Conservation (phyloP, 2,888 invertebrate species). For the Yponomeuta cagnagella region DNA sequence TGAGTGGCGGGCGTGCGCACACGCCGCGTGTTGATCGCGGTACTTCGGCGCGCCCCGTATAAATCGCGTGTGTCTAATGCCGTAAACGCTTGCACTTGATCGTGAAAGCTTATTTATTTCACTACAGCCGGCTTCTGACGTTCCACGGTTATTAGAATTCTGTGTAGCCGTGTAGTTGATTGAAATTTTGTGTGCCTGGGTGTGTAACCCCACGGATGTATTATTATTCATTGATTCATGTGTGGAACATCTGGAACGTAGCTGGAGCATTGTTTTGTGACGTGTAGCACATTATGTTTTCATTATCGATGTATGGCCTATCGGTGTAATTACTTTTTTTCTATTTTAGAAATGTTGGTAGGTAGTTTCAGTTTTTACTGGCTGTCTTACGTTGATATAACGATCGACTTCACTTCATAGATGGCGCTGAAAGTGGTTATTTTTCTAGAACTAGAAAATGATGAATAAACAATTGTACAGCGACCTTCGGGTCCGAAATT, state of each 20-base stretch:
- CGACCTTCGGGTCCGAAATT: neutral
- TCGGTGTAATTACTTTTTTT: no score
- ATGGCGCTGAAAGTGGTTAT: conserved; percentile 1
- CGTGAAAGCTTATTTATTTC: conserved; percentile 66
- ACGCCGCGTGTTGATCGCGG: conserved; percentile 6
- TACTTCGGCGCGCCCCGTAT: conserved; percentile 28
- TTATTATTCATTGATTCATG: neutral
- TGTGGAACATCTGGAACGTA: conserved; percentile 11
- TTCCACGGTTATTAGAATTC: conserved; percentile 62
- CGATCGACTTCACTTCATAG: neutral
- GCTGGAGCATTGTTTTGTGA: neutral
- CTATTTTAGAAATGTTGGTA: neutral
- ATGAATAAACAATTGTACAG: neutral
- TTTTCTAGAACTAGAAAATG: neutral
- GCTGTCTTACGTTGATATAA: no score
- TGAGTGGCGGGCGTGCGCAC: conserved; percentile 27
- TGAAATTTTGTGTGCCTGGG: neutral
- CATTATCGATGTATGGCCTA: neutral
- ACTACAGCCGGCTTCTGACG: conserved; percentile 55
- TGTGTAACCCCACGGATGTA: neutral
- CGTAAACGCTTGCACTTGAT: conserved; percentile 61
- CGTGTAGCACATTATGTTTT: neutral
- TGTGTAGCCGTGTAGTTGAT: conserved; percentile 21
- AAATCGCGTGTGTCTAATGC: conserved; percentile 51
- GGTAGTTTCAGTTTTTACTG: neutral